Evolutionary conservation across 2,113 vertebrate species (phyloP).

Genomic region (Mirounga angustirostris): DNA sequence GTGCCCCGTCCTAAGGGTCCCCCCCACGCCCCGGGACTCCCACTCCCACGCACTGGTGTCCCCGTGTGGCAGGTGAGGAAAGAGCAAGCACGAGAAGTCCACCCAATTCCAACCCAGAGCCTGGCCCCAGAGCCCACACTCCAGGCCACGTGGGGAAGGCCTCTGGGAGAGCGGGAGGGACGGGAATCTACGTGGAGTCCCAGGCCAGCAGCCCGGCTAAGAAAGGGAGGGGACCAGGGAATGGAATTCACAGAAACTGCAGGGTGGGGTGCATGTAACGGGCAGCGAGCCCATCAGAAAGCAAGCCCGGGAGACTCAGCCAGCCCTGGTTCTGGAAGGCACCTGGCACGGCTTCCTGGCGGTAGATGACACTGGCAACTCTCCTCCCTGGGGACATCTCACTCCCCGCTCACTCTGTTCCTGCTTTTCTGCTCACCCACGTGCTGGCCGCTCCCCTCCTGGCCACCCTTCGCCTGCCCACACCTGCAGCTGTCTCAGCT

Average conservation of each 20-base stretch:
- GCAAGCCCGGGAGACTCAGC: neutral
- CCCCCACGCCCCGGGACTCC: neutral
- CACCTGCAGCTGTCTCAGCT: neutral
- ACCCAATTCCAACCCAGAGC: neutral
- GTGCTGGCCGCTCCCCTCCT: too few relatives aligned
- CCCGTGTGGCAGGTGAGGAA: neutral
- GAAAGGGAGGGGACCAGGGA: neutral
- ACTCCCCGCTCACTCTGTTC: neutral
- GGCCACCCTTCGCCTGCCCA: neutral
- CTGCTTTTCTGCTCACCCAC: neutral
- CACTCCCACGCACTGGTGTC: neutral
- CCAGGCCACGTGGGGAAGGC: neutral
- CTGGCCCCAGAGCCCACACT: neutral
- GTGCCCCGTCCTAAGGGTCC: neutral
- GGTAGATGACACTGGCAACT: neutral
- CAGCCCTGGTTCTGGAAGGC: neutral
- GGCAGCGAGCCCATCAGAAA: neutral
- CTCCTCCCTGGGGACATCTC: neutral
- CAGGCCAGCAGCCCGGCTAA: neutral
- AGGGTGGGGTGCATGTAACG: fast-evolving
- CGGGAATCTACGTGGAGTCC: neutral
- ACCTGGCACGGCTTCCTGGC: too few relatives aligned
- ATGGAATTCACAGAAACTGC: neutral
- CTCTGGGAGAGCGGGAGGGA: neutral
- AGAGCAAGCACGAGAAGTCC: neutral